Conservation (phyloP, 2,888 invertebrate genomes). For the Morinoia aosen region DNA sequence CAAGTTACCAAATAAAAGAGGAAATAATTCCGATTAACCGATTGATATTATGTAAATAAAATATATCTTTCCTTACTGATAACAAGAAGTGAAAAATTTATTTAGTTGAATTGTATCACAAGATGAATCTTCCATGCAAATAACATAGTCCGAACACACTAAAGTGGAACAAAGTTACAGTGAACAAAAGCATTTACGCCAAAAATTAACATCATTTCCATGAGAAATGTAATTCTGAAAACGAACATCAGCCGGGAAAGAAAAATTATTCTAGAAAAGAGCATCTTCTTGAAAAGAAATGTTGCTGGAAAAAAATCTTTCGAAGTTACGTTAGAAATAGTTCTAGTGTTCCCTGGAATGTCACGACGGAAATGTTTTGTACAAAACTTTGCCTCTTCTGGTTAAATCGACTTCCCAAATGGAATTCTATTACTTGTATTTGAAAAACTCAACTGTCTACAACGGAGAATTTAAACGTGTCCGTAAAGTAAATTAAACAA, state of each 20-base stretch:
- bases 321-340: neutral
- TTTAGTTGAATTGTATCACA: neutral
- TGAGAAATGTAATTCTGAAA: neutral
- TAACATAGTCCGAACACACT: neutral
- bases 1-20: neutral
- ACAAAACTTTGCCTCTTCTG: neutral
- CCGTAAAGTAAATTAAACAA: neutral
- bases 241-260: neutral
- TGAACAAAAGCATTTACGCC: neutral
- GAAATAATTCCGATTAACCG: no score
- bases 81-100: neutral
- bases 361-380: neutral
- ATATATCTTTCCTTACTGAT: neutral
- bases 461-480: neutral
- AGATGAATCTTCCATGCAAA: neutral
- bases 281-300: neutral
- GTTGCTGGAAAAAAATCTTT: neutral
- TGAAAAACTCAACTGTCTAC: neutral
- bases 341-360: neutral
- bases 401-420: neutral
- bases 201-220: neutral
- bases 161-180: no score
- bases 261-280: no score
- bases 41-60: no score
- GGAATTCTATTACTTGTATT: neutral